Conservation (phyloP, 2,888 invertebrate genomes). For the Lagria hirta region DNA sequence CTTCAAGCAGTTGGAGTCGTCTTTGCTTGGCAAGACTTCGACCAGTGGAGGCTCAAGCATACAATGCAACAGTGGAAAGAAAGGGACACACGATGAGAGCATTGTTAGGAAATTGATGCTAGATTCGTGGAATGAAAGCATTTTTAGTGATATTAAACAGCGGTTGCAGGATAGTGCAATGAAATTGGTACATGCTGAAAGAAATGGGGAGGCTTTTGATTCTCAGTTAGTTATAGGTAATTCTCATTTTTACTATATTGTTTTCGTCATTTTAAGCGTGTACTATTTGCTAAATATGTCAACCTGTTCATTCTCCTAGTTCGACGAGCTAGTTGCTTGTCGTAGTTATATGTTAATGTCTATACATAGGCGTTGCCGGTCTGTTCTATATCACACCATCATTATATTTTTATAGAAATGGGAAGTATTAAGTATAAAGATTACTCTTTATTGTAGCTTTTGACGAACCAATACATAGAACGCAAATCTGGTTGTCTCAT, state of each 20-base stretch:
- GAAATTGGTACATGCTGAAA: constrained; percentile 94
- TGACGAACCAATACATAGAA: no score
- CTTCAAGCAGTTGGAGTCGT: constrained; percentile 86
- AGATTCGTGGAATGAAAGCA: constrained; percentile 97
- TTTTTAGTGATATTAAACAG: constrained; percentile 93
- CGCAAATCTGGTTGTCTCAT: no score
- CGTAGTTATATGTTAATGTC: no score
- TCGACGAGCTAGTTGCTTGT: no score
- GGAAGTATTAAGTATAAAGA: no score
- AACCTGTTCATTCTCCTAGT: not conserved
- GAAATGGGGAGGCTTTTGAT: constrained; percentile 97
- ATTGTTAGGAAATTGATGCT: constrained; percentile 95
- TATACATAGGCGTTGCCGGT: no score
- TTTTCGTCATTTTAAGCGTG: no score
- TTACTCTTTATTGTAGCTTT: no score
- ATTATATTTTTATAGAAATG: no score
- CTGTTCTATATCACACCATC: no score
- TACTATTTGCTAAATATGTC: no score
- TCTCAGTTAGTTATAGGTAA: constrained; percentile 85
- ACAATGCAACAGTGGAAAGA: constrained; percentile 54
- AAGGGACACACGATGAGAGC: constrained; percentile 76
- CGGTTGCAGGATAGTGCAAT: constrained; percentile 93
- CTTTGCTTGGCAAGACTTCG: constrained; percentile 70
- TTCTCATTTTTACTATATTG: no score
- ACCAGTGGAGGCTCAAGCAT: constrained; percentile 40